phyloP scores from a whole-genome alignment of 2,797 vertebrate species.

The Tamandua tetradactyla region DNA sequence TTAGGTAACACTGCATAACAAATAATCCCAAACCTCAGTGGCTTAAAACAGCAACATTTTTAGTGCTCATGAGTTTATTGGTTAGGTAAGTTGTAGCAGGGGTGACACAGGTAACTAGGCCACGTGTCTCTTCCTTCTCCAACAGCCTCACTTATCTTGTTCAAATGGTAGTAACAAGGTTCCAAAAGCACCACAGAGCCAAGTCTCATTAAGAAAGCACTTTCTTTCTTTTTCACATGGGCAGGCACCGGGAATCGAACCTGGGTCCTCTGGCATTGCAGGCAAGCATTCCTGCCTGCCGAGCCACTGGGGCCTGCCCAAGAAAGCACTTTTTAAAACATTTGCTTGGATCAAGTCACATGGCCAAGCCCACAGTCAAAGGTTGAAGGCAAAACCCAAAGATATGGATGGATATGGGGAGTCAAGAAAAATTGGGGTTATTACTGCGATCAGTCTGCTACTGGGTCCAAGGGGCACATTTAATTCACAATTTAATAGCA shows the following conservation, averaged over 20 bases:
- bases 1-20: background rate
- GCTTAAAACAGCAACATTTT: background rate
- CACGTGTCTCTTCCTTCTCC: background rate
- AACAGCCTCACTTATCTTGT: background rate
- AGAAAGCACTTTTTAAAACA: background rate
- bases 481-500: background rate
- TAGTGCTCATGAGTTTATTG: background rate
- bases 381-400: no score
- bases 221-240: no score
- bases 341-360: background rate
- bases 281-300: no score
- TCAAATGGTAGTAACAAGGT: background rate
- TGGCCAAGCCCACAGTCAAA: background rate
- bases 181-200: background rate
- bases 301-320: no score
- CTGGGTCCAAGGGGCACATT: background rate
- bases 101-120: background rate
- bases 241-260: no score
- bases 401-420: background rate
- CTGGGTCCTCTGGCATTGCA: no score
- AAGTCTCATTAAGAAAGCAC: background rate
- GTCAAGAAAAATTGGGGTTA: background rate
- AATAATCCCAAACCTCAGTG: background rate
- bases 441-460: background rate
- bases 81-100: background rate